These are phyloP conservation scores for Oryzias curvinotus DNA, from an alignment of 2,113 vertebrate species.

Conservation along the genomic window DNA sequence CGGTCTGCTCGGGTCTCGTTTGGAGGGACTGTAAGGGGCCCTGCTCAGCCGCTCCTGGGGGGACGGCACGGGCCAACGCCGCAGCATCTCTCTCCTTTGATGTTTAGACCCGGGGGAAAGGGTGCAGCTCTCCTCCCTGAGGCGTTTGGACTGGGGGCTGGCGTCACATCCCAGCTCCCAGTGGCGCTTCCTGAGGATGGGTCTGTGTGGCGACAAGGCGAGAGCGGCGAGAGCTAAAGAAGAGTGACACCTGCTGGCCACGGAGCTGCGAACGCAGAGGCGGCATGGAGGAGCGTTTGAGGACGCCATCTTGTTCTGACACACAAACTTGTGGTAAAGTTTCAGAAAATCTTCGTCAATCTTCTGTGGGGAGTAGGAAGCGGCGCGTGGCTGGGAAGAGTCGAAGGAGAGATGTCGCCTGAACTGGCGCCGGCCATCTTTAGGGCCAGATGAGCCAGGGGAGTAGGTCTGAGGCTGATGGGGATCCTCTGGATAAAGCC, in stretches of 20 bases:
- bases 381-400: background rate
- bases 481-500: constrained; percentile 3
- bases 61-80: background rate
- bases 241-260: constrained; percentile 15
- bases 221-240: constrained; percentile 63
- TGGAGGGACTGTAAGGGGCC: constrained; percentile 1
- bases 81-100: constrained; percentile 23
- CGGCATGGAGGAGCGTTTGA: constrained; percentile 37
- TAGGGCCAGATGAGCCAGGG: background rate
- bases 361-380: constrained; percentile 1
- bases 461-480: constrained; percentile 7
- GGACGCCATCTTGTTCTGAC: constrained; percentile 35
- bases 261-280: constrained; percentile 34
- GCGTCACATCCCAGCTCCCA: constrained; percentile 32
- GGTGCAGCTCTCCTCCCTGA: constrained; percentile 20
- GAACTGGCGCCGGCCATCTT: background rate
- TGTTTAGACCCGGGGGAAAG: constrained; percentile 52
- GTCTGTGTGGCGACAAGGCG: constrained; percentile 69
- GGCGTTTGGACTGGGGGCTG: constrained; percentile 60
- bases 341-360: constrained; percentile 65
- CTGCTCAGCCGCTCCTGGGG: background rate
- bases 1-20: too few relatives aligned
- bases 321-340: constrained; percentile 73
- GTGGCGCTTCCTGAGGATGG: constrained; percentile 63
- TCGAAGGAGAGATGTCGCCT: constrained; percentile 39